Evolutionary conservation across 2,113 vertebrate genomes (phyloP).

Genomic region (Macrotis lagotis): DNA sequence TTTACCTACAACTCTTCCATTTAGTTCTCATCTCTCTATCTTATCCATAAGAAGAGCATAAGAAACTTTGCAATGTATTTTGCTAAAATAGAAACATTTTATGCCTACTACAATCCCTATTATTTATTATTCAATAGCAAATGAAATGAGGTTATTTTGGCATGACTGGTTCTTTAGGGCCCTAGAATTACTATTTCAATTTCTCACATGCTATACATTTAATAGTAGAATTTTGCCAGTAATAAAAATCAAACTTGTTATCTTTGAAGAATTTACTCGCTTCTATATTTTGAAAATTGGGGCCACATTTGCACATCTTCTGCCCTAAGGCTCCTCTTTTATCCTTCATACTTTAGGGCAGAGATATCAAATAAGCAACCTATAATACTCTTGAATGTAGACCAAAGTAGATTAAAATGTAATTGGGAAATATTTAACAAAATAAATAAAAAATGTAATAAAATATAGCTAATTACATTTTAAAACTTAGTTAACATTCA

Average conservation of each 20-base stretch:
- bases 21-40: background rate
- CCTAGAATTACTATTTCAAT: background rate
- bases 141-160: background rate
- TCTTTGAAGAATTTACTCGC: background rate
- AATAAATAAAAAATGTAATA: background rate
- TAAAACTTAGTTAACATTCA: background rate
- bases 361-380: background rate
- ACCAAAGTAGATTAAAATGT: background rate
- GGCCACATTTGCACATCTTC: background rate
- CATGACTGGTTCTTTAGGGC: background rate
- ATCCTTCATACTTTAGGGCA: background rate
- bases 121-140: background rate
- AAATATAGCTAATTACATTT: background rate
- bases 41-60: background rate
- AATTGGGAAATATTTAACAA: background rate
- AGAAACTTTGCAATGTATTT: background rate
- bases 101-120: background rate
- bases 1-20: background rate
- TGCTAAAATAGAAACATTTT: background rate
- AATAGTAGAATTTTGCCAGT: background rate
- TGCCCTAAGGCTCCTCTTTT: background rate
- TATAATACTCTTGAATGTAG: background rate
- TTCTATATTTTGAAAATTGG: background rate
- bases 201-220: background rate
- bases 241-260: background rate